Evolutionary conservation across 2,113 vertebrate species (phyloP).

Genomic region (Cricetomys ansorgei): DNA sequence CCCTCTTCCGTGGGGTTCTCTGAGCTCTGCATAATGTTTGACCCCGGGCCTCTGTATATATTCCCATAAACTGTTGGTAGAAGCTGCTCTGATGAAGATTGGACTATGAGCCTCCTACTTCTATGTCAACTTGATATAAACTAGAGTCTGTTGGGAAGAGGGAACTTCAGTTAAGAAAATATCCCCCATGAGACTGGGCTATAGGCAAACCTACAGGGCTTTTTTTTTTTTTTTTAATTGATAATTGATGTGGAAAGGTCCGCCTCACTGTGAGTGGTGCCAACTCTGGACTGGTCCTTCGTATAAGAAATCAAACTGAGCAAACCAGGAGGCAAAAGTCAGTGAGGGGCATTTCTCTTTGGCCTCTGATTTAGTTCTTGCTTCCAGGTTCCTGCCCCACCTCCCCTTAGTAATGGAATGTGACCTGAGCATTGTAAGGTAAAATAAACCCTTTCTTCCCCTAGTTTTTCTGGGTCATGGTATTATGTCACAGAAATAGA

Average conservation of each 20-base stretch:
- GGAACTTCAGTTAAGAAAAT: neutral
- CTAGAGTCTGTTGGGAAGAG: neutral
- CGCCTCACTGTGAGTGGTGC: neutral
- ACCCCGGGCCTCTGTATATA: too few species aligned
- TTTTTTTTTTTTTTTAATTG: neutral
- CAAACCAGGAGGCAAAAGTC: neutral
- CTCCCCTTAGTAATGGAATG: neutral
- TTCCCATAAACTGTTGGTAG: too few species aligned
- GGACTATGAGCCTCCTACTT: neutral
- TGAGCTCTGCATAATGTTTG: too few species aligned
- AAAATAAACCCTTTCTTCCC: neutral
- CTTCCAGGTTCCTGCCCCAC: neutral
- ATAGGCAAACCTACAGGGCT: too few species aligned
- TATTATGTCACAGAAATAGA: neutral
- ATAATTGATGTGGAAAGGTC: neutral
- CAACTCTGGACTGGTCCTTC: neutral
- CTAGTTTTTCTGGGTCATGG: neutral
- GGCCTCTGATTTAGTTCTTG: neutral
- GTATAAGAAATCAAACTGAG: neutral
- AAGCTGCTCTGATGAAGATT: too few species aligned
- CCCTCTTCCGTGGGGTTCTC: too few species aligned
- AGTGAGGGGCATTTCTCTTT: neutral
- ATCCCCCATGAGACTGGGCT: neutral
- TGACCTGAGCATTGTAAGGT: neutral
- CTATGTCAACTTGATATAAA: neutral